Conservation (phyloP, 1,140 invertebrate species). For the Drosophila eugracilis region DNA sequence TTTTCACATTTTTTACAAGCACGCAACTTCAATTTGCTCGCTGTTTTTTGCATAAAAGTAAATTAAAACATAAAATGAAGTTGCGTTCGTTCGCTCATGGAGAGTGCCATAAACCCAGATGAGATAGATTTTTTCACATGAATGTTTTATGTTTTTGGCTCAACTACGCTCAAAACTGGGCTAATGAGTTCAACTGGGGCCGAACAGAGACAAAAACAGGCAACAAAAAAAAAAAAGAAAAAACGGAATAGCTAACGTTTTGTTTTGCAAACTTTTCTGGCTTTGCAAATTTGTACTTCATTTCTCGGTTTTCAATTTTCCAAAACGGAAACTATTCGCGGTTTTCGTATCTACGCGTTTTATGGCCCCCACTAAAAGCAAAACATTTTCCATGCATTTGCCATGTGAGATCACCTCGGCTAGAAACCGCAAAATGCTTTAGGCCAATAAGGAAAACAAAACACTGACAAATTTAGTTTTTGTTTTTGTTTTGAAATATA, state of each 20-base stretch:
- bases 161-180: slow-evolving; percentile 57
- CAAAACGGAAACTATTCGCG: slow-evolving; percentile 50
- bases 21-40: slow-evolving; percentile 32
- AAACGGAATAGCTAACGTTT: slow-evolving; percentile 34
- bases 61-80: slow-evolving; percentile 32
- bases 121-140: slow-evolving; percentile 61
- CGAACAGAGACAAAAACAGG: slow-evolving; percentile 1
- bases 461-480: slow-evolving; percentile 10
- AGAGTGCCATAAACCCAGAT: slow-evolving; percentile 61
- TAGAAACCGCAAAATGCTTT: slow-evolving; percentile 23
- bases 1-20: slow-evolving; percentile 43
- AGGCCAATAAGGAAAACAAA: slow-evolving; percentile 21
- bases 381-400: slow-evolving; percentile 30
- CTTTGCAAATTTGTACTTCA: slow-evolving; percentile 25
- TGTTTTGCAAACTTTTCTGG: slow-evolving; percentile 29
- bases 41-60: slow-evolving; percentile 28
- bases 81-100: slow-evolving; percentile 20
- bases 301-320: slow-evolving; percentile 50
- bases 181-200: slow-evolving; percentile 72
- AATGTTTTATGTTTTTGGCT: slow-evolving; percentile 39
- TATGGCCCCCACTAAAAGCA: slow-evolving; percentile 7
- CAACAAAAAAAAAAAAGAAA: slow-evolving; percentile 11
- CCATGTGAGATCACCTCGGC: slow-evolving; percentile 40
- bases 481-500: not conserved
- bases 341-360: slow-evolving; percentile 31